These are phyloP conservation scores for Limnephilus rhombicus DNA, from an alignment of 2,888 invertebrate species.

Conservation along the genomic window DNA sequence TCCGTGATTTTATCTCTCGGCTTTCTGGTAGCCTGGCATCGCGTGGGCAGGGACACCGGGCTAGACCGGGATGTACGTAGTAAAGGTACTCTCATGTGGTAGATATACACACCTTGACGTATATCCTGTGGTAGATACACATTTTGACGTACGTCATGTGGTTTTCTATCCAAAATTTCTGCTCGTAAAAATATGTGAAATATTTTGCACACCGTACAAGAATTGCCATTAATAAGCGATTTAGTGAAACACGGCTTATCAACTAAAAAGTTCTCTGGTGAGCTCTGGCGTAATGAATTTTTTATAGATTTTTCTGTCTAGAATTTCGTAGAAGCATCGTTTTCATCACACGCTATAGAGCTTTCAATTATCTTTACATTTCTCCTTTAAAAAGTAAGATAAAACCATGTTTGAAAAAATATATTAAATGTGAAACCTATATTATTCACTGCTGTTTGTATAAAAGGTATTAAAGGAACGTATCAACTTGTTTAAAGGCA, in stretches of 20 bases:
- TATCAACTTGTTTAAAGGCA: neutral
- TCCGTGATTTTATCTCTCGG: constrained; percentile 46
- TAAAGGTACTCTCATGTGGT: neutral
- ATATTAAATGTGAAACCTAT: neutral
- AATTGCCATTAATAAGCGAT: neutral
- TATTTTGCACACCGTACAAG: neutral
- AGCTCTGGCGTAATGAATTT: neutral
- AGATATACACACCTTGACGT: neutral
- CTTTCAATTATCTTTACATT: neutral
- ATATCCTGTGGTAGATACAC: neutral
- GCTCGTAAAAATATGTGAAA: neutral
- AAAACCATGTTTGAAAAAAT: too few relatives aligned
- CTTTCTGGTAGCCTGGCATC: neutral
- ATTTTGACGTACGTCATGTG: neutral
- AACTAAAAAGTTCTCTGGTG: neutral
- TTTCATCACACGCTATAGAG: neutral
- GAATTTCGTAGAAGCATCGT: neutral
- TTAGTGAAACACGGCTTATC: neutral
- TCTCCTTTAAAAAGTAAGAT: neutral
- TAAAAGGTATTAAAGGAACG: neutral
- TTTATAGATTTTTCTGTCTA: neutral
- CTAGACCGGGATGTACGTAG: neutral
- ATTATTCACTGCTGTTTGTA: neutral
- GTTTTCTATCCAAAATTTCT: neutral
- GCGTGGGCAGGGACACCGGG: constrained; percentile 14